Conservation (phyloP, 2,888 invertebrate species). For the Lasioglossum leucozonium region DNA sequence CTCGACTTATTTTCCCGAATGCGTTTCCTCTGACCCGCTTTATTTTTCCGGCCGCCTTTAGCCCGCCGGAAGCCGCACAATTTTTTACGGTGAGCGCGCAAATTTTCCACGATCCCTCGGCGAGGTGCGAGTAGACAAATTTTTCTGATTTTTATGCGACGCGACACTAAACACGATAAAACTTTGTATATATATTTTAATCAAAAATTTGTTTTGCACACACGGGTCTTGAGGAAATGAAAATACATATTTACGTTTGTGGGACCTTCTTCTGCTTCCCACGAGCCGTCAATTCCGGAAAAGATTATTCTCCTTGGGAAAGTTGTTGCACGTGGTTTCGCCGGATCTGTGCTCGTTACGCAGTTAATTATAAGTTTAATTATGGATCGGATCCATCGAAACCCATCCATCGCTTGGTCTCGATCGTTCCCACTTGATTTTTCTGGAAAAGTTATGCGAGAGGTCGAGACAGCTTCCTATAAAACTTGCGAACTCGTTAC, state of each 20-base stretch:
- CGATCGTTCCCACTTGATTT: constrained; percentile 5
- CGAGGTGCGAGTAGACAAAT: too few species aligned
- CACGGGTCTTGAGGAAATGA: not conserved
- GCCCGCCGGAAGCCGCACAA: not conserved
- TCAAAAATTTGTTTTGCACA: not conserved
- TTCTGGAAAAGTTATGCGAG: not conserved
- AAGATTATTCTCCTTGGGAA: constrained; percentile 13
- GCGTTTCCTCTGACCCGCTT: not conserved
- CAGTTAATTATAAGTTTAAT: constrained; percentile 31
- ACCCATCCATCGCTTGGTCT: not conserved
- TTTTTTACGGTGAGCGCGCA: not conserved
- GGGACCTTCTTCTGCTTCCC: not conserved
- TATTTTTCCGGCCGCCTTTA: not conserved
- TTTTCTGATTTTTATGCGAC: too few species aligned
- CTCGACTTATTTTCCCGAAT: constrained; percentile 47
- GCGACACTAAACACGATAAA: too few species aligned
- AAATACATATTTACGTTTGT: not conserved
- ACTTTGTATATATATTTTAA: too few species aligned
- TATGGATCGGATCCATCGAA: not conserved
- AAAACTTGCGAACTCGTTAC: not conserved
- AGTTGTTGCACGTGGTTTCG: not conserved
- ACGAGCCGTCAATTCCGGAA: not conserved
- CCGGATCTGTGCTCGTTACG: not conserved
- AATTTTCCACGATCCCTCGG: not conserved
- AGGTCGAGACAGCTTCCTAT: not conserved